These are phyloP conservation scores for Patella ulyssiponensis DNA, from an alignment of 2,888 invertebrate genomes.

Conservation along the genomic window DNA sequence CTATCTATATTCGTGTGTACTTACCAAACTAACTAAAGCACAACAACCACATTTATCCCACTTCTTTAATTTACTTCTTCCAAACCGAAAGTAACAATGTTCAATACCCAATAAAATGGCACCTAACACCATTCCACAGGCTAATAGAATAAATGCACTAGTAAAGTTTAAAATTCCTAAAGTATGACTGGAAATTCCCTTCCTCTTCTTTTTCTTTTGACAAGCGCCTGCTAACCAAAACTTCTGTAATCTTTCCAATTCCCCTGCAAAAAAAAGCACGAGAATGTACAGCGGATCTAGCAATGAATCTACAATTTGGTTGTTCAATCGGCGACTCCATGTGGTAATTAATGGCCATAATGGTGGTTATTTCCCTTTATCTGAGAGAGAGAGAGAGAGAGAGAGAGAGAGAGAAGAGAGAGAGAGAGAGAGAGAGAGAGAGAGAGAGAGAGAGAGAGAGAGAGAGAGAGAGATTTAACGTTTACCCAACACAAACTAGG, in stretches of 20 bases:
- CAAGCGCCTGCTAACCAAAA: slow-evolving; percentile 98
- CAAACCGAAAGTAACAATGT: slow-evolving; percentile 94
- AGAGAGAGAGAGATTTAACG: too few species aligned
- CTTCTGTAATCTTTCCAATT: slow-evolving; percentile 89
- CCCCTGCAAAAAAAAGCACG: slow-evolving; percentile 76
- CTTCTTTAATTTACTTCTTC: slow-evolving; percentile 64
- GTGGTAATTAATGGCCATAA: too few species aligned
- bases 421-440: too few species aligned
- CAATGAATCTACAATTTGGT: too few species aligned
- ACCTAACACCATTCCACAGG: slow-evolving; percentile 93
- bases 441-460: too few species aligned
- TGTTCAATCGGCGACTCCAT: too few species aligned
- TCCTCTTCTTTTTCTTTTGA: slow-evolving; percentile 85
- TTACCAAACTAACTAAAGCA: slow-evolving; percentile 93
- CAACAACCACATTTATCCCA: slow-evolving; percentile 90
- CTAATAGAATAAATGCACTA: slow-evolving; percentile 94
- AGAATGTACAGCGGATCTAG: neutral
- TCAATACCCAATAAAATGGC: slow-evolving; percentile 89
- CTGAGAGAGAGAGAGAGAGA: too few species aligned
- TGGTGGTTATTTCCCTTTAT: too few species aligned
- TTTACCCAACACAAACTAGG: too few species aligned
- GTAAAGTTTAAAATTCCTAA: slow-evolving; percentile 86
- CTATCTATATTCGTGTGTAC: slow-evolving; percentile 59
- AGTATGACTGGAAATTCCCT: slow-evolving; percentile 78
- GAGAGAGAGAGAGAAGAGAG: too few species aligned